These are phyloP conservation scores for Hylaeus volcanicus DNA, from an alignment of 1,140 invertebrate genomes.

Conservation along the genomic window DNA sequence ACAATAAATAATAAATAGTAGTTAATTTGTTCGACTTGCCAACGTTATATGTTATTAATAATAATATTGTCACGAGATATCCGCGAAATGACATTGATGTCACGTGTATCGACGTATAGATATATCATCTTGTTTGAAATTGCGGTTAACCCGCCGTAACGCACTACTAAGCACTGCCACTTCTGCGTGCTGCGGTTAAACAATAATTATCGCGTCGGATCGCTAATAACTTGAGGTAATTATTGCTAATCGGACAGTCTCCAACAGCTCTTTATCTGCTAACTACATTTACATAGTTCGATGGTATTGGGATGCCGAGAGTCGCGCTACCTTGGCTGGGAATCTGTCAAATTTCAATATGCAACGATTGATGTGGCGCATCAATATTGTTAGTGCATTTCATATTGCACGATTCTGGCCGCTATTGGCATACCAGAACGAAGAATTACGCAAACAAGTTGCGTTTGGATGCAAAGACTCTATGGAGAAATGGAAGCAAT, in stretches of 20 bases:
- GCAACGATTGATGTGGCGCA: background rate
- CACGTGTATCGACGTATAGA: no score
- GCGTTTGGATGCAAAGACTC: no score
- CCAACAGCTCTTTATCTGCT: background rate
- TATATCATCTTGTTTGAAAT: background rate
- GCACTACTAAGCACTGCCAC: background rate
- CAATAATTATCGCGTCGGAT: constrained; percentile 11
- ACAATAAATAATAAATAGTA: no score
- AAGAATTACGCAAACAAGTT: no score
- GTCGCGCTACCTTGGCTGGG: background rate
- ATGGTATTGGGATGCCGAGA: background rate
- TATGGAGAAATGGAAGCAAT: no score
- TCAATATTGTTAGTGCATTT: background rate
- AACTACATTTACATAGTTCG: background rate
- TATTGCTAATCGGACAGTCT: constrained; percentile 2
- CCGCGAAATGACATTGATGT: no score
- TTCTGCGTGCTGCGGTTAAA: background rate
- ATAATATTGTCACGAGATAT: no score
- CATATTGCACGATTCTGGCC: background rate
- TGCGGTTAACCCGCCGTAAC: background rate
- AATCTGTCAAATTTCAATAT: background rate
- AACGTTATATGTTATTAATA: no score
- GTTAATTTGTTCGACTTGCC: no score
- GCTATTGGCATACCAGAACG: no score
- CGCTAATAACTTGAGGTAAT: constrained; percentile 22